phyloP scores from a whole-genome alignment of 2,888 invertebrate genomes.

The Calameuta pallipes region DNA sequence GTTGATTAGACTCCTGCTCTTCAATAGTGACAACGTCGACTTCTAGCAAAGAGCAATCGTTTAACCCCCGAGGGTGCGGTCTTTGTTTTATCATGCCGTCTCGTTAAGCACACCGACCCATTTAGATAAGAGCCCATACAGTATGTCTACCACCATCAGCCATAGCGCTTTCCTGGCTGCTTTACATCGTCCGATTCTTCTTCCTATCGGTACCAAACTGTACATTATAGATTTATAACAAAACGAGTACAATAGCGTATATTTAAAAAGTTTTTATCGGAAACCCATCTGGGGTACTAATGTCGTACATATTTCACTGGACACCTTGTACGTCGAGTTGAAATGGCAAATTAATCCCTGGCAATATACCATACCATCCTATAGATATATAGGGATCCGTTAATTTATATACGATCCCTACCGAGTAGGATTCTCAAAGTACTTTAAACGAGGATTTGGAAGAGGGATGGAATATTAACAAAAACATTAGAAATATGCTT shows the following conservation, averaged over 20 bases:
- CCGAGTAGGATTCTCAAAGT: background rate
- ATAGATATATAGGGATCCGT: background rate
- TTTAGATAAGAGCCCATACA: slow-evolving; percentile 12
- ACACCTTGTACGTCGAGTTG: background rate
- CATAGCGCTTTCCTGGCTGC: background rate
- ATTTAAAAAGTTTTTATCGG: background rate
- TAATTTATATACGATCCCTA: background rate
- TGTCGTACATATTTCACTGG: background rate
- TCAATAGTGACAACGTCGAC: too few species aligned
- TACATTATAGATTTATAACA: background rate
- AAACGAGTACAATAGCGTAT: background rate
- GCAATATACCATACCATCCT: background rate
- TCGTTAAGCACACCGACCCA: slow-evolving; percentile 23
- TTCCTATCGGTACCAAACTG: background rate
- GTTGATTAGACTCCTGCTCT: too few species aligned
- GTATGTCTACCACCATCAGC: slow-evolving; percentile 8
- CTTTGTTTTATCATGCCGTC: slow-evolving; percentile 4
- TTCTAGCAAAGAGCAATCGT: too few species aligned
- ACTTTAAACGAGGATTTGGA: background rate
- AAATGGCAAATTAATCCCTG: background rate
- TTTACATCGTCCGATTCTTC: background rate
- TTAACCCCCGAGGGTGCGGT: slow-evolving; percentile 25
- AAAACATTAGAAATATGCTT: background rate
- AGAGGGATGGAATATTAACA: background rate
- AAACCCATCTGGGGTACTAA: background rate